Evolutionary conservation across 30 jellyfish, hydroid and myxozoan species (phyloP).

Genomic region (Calvadosia cruxmelitensis): DNA sequence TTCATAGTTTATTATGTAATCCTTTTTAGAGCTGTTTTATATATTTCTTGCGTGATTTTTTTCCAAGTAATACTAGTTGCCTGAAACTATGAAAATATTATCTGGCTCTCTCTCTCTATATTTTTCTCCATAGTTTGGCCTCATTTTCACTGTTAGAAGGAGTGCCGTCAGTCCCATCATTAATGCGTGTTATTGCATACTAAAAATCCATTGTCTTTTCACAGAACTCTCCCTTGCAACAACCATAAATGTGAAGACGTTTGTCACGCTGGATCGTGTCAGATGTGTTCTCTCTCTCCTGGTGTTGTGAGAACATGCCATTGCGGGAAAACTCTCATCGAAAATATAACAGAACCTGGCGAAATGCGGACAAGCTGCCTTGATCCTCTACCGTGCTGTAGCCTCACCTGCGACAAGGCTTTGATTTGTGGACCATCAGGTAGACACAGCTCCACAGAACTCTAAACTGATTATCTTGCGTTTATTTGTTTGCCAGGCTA

Average conservation of each 20-base stretch:
- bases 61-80: too few relatives aligned
- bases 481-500: not conserved
- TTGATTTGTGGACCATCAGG: constrained; percentile 85
- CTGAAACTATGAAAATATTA: too few relatives aligned
- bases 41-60: too few relatives aligned
- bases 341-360: constrained; percentile 24
- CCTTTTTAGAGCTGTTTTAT: too few relatives aligned
- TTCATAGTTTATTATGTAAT: too few relatives aligned
- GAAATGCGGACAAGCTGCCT: constrained; percentile 34
- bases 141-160: too few relatives aligned
- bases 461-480: not conserved
- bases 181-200: too few relatives aligned
- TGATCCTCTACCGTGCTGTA: constrained; percentile 86
- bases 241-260: constrained; percentile 44
- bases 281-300: constrained; percentile 50
- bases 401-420: constrained; percentile 67
- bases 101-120: too few relatives aligned
- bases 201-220: not conserved
- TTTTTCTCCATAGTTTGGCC: too few relatives aligned
- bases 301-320: constrained; percentile 53
- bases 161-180: too few relatives aligned
- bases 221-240: constrained; percentile 49
- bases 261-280: constrained; percentile 76
- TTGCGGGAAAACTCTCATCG: constrained; percentile 54
- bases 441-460: constrained; percentile 7